These are phyloP conservation scores for Aleiodes sp. DNA, from an alignment of 1,140 invertebrate species.

Conservation along the genomic window DNA sequence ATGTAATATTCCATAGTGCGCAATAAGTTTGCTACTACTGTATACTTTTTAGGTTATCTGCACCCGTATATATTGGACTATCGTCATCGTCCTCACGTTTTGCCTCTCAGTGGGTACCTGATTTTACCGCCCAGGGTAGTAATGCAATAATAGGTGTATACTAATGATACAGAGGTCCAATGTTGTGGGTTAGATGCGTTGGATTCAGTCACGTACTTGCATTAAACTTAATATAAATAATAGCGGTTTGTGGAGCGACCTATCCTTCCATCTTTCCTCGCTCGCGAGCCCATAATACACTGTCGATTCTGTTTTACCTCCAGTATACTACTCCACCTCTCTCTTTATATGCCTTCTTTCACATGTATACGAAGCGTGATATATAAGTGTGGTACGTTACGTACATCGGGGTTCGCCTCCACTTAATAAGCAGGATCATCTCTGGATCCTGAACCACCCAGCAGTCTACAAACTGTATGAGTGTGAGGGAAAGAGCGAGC, in stretches of 20 bases:
- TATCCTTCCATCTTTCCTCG: conserved; percentile 27
- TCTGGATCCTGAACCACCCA: conserved; percentile 54
- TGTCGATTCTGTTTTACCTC: conserved; percentile 42
- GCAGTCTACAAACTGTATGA: conserved; percentile 40
- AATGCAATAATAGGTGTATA: conserved; percentile 67
- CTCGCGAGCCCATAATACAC: conserved; percentile 59
- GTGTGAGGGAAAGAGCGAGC: neutral
- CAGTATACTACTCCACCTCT: conserved; percentile 34
- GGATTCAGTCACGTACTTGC: conserved; percentile 67
- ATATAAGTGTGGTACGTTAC: conserved; percentile 22
- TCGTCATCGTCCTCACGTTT: neutral
- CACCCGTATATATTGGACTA: conserved; percentile 33
- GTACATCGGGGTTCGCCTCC: conserved; percentile 54
- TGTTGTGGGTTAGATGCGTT: conserved; percentile 36
- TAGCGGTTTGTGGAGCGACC: conserved; percentile 65
- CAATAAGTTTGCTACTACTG: conserved; percentile 30
- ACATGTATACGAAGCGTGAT: neutral
- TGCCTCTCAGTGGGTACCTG: conserved; percentile 8
- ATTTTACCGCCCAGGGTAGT: conserved; percentile 40
- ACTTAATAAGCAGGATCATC: conserved; percentile 66
- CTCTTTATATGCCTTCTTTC: conserved; percentile 37
- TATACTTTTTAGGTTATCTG: conserved; percentile 29
- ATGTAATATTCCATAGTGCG: conserved; percentile 5
- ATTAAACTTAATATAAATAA: conserved; percentile 69
- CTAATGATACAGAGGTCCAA: conserved; percentile 63